phyloP scores from a whole-genome alignment of 2,797 vertebrate species.

The Okamejei kenojei region DNA sequence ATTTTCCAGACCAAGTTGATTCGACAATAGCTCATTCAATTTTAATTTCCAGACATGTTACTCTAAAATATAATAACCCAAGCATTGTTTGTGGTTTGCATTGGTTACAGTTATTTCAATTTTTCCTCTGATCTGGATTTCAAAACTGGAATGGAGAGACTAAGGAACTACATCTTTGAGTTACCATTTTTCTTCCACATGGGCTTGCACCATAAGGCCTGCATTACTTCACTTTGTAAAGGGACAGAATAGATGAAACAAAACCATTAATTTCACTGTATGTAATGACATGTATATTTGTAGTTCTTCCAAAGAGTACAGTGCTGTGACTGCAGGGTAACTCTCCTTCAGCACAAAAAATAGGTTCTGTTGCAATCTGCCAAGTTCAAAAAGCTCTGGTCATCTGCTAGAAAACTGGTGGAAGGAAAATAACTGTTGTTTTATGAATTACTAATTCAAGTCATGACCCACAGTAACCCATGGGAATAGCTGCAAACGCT shows the following conservation, averaged over 20 bases:
- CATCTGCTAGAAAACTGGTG: slow-evolving; percentile 18
- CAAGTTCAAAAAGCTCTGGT: neutral
- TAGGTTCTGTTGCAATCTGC: neutral
- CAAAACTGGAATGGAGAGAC: neutral
- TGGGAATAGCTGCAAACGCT: neutral
- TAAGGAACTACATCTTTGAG: neutral
- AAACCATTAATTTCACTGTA: neutral
- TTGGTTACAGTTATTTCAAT: neutral
- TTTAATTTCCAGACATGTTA: neutral
- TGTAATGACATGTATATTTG: neutral
- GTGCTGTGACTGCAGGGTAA: neutral
- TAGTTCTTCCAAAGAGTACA: neutral
- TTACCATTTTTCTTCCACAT: neutral
- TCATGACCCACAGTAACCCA: neutral
- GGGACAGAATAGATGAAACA: neutral
- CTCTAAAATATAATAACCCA: neutral
- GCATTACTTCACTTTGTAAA: neutral
- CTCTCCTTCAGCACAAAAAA: neutral
- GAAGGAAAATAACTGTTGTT: neutral
- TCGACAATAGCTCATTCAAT: neutral
- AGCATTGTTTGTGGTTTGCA: neutral
- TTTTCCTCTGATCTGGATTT: neutral
- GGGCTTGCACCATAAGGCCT: neutral
- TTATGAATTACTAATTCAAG: slow-evolving; percentile 3
- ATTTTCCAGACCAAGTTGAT: neutral